Base-by-base conservation (phyloP, 1,140 invertebrate genomes). In the Capitella teleta region DNA sequence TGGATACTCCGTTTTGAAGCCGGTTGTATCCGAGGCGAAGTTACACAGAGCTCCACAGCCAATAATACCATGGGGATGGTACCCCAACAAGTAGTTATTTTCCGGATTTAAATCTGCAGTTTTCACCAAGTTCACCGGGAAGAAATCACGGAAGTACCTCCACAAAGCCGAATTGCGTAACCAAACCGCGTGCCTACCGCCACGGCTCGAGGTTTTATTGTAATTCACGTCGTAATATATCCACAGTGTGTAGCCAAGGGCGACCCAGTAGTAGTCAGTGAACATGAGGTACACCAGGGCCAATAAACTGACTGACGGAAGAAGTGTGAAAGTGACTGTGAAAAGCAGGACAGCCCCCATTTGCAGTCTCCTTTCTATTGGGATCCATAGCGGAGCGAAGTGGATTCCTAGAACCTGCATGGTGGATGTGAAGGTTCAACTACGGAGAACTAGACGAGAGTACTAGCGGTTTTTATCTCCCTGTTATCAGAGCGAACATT, bases 61-160 rank as follows among this genome's bases (percentile, higher is more conserved):
- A 5, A 88, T 73, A 10, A 94, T 76, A 1, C 92, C 92, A 68
- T 97, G 92, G 1, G 92, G 92, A 72, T 90, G 91, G 45, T 79
- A 81, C 2, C 84, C 84, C 53, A 94, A 80, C 2, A 95, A 75
- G 63, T 95, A 95, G 67, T 91, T 91, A 54, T 75, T 81, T 5
- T 78, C 74, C 1, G 87, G 80, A 60, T 85, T 80, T 32, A 94
- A 64, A 6, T 91, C 86, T 0, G 72, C 76, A 0, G 86, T 87
- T 30, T 91, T 91, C 0, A 86, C 78, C 8, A 95, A 64, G 44
- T 79, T 80, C 3, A 91, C 67, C 0, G 91, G 91, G 66, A 93
- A 95, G 66, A 88, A 95, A 54, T 83, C 77, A 6, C 79, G 70
- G 63, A 82, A 85, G 61, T 85, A 80, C 19, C 75, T 74, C 83